phyloP scores from a whole-genome alignment of 2,888 invertebrate species.

The Philonicus albiceps region DNA sequence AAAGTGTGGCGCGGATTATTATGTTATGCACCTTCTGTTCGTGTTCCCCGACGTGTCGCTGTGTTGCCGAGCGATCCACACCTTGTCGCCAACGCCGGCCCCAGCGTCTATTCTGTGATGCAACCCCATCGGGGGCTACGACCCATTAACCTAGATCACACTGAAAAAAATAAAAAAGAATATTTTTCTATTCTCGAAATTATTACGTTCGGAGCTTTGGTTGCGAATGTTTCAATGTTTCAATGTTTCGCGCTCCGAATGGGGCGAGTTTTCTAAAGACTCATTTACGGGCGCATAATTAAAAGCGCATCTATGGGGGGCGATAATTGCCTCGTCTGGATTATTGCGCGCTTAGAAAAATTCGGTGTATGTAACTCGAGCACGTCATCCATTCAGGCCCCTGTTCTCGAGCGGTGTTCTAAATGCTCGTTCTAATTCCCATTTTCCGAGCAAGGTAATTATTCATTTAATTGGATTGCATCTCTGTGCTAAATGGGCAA shows the following conservation, averaged over 20 bases:
- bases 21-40: constrained; percentile 16
- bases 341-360: neutral
- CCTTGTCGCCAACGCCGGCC: neutral
- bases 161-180: neutral
- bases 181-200: constrained; percentile 9
- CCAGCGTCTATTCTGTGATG: neutral
- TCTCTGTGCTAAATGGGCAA: neutral
- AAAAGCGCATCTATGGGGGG: neutral
- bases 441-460: neutral
- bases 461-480: neutral
- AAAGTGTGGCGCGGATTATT: constrained; percentile 12
- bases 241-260: neutral
- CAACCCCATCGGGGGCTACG: constrained; percentile 26
- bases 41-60: neutral
- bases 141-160: constrained; percentile 39
- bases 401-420: neutral
- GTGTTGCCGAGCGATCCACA: neutral
- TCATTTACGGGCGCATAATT: neutral
- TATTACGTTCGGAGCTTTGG: constrained; percentile 14
- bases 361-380: neutral
- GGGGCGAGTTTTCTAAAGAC: neutral
- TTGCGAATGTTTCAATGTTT: neutral
- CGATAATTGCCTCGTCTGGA: neutral
- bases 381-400: neutral
- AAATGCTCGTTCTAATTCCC: neutral